Base-by-base conservation (phyloP, 2,888 invertebrate genomes). In the Andrena bicolor region DNA sequence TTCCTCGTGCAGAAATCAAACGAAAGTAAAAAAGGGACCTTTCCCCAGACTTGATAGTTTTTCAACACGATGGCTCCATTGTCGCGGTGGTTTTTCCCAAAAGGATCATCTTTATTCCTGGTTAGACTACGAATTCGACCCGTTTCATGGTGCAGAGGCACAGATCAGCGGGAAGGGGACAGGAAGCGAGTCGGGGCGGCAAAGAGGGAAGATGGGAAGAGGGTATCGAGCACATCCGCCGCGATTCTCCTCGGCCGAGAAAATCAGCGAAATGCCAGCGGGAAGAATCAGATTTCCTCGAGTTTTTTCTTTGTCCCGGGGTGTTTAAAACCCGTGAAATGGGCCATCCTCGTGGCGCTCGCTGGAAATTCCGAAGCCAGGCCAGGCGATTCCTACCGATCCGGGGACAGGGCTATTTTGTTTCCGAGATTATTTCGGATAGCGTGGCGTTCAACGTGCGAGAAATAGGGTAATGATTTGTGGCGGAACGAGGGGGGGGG, bases 301-400 rank as follows among this genome's bases (percentile, higher is more conserved):
- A 7, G 23, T 58, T 69, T 80, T 78, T 65, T 76, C 32, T 61
- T 61, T 60, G 61, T 61, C 32, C 66, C 60, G 49, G 86, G 68
- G 74, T 84, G 86, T 86, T 87, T 84, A 87, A 86, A 87, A 73
- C 64, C 86, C 84, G 88, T 87, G 87, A 87, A 88, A 86, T 81
- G 81, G 79, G 30, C 78, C 78, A 65, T 81, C 76, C 71, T 28
- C 60, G n/a, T 8, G 53, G 23, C 23, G 53, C 65, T 56, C 64
- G 64, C 32, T 26, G 48, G 23, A 66, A 72, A 73, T 77, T 78
- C 64, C 53, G 28, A 48, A 51, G 51, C 61, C 48, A 35, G n/a
- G 41, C 70, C 10, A 60, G 6, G 28, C 35, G 32, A 61, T 51
- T 60, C 41, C 41, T 20, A 23, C 30, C 28, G 8, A 58, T 80